Percentiles rank a stretch among this genome's conserved stretches.
Evolutionary conservation across 35 echinoderm and acorn worm species (phyloP).

Genomic region (Acanthaster planci): DNA sequence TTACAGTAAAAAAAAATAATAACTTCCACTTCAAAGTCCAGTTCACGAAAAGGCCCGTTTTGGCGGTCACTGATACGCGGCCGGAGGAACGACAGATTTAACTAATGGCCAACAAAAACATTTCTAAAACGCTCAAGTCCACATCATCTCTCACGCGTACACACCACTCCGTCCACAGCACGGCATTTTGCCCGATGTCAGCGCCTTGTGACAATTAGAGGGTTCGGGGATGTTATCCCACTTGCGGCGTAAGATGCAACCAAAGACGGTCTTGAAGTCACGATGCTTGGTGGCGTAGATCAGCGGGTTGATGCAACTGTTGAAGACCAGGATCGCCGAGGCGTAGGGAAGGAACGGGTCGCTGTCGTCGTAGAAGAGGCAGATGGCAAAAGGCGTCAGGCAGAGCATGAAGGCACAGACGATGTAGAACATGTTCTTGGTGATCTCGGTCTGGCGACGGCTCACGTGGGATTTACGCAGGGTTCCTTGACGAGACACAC

Average conservation of each 20-base stretch:
- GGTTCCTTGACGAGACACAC: no score
- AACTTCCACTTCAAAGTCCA: no score
- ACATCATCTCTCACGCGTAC: no score
- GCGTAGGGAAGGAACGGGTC: conserved; percentile 71
- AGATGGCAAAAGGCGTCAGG: conserved; percentile 60
- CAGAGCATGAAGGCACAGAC: conserved; percentile 77
- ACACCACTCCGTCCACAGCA: no score
- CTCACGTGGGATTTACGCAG: background rate
- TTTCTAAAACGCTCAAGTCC: no score
- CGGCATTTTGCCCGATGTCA: no score
- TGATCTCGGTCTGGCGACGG: conserved; percentile 68
- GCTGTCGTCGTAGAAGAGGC: conserved; percentile 64
- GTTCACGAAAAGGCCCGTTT: no score
- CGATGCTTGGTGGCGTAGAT: conserved; percentile 85
- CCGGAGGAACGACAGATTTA: no score
- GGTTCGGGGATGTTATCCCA: conserved; percentile 63
- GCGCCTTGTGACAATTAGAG: background rate
- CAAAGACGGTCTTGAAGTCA: conserved; percentile 66
- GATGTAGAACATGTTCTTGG: conserved; percentile 75
- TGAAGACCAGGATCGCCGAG: conserved; percentile 53
- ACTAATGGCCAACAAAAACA: no score
- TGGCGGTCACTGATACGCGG: no score
- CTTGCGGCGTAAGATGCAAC: conserved; percentile 51
- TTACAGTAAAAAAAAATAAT: no score
- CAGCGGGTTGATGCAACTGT: conserved; percentile 74